Percentiles rank a stretch among this genome's conserved stretches.
Conservation (phyloP, 2,797 vertebrate species). For the Arnoldichthys spilopterus region DNA sequence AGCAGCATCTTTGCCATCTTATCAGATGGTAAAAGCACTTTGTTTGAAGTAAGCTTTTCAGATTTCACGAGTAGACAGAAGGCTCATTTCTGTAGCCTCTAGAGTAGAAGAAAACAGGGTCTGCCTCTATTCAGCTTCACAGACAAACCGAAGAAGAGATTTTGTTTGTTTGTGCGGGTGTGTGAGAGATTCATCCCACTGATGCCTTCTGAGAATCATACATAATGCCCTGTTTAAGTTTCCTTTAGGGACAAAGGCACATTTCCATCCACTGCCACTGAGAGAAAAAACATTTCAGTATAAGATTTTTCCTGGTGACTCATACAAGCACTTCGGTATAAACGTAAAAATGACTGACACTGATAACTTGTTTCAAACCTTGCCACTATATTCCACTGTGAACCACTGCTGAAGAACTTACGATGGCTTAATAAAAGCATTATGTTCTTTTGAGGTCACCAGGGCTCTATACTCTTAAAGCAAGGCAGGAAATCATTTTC, state of each 20-base stretch:
- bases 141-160: constrained; percentile 1
- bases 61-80: constrained; percentile 20
- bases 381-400: too few relatives aligned
- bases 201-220: neutral
- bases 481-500: too few relatives aligned
- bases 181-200: neutral
- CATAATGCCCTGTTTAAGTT: neutral
- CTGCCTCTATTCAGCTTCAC: constrained; percentile 11
- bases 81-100: neutral
- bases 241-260: neutral
- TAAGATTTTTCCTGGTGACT: neutral
- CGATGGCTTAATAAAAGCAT: neutral
- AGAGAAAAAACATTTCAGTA: neutral
- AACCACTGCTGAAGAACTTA: neutral
- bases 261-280: neutral
- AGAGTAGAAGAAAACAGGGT: neutral
- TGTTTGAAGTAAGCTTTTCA: constrained; percentile 21
- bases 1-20: neutral
- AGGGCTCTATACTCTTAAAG: too few relatives aligned
- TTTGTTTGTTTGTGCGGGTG: neutral
- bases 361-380: too few relatives aligned
- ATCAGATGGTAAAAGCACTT: constrained; percentile 15
- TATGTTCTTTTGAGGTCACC: too few relatives aligned
- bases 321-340: neutral
- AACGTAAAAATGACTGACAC: neutral